Evolutionary conservation across 1,140 invertebrate genomes (phyloP), one percentile per base, ranked within the genome.

Genomic region (Bombus haemorrhoidalis): DNA sequence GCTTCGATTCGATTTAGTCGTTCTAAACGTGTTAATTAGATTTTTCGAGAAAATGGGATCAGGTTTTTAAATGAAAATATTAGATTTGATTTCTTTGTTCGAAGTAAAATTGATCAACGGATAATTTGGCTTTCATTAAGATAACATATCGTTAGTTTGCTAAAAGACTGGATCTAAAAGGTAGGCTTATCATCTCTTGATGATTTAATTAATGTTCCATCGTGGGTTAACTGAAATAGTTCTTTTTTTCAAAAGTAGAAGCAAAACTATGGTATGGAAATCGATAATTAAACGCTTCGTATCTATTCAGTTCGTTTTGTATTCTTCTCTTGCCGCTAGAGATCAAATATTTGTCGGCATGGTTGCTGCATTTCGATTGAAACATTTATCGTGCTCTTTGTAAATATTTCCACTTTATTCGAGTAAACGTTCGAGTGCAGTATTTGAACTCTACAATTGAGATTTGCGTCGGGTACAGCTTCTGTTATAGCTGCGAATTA

Each of bases 321-420:
- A 39, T 76, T 59, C 37, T 39, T 62, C 34, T 28, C 28, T 62
- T 37, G 62, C 57, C 6, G 53, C 41, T 57, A n/a, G 28, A 32
- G 3, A 62, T 62, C 37, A 77, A 77, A 77, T 77, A 62, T 77
- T 77, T 62, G 37, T n/a, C 53, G 3, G 28, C 57, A 34, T 34
- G 57, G 57, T 62, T 25, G 75, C n/a, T 62, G 75, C 37, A 62
- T 77, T 62, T 77, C 37, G 25, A 62, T 77, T 37, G 75, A 77
- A 77, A 62, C 57, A 77, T 62, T 47, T 32, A 62, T 37, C 28
- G 15, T 18, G 75, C 37, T 62, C 37, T 77, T 77, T 62, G 57
- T 34, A 62, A 39, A 77, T 62, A 77, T 77, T 75, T 57, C 47
- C 41, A 57, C 32, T 34, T 57, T 47, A 43, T 32, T 10, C 34